phyloP scores from a whole-genome alignment of 2,797 vertebrate species.

The Clarias pachynema region DNA sequence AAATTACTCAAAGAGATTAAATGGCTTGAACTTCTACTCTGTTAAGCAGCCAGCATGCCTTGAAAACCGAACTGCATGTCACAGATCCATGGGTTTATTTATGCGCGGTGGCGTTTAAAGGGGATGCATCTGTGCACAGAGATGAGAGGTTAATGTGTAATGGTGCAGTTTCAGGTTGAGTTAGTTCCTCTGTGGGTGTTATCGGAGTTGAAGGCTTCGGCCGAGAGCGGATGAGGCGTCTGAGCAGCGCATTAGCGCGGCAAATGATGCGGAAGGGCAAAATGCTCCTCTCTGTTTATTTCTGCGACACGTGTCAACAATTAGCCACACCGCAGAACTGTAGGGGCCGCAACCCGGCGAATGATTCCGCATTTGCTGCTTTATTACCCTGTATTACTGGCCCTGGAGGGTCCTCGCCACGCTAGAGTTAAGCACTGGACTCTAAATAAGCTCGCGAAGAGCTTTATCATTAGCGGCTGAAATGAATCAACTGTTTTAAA shows the following conservation, averaged over 20 bases:
- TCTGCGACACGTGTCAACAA: slow-evolving; percentile 59
- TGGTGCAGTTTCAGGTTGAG: slow-evolving; percentile 43
- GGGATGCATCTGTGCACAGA: slow-evolving; percentile 24
- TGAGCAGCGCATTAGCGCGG: slow-evolving; percentile 71
- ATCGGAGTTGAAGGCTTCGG: slow-evolving; percentile 57
- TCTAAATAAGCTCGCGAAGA: slow-evolving; percentile 32
- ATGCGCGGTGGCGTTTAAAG: slow-evolving; percentile 19
- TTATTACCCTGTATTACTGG: slow-evolving; percentile 32
- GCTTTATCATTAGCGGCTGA: slow-evolving; percentile 30
- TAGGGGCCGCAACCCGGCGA: slow-evolving; percentile 60
- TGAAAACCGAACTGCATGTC: slow-evolving; percentile 34
- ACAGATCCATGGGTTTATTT: slow-evolving; percentile 36
- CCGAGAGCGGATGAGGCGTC: slow-evolving; percentile 66
- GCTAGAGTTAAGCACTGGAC: slow-evolving; percentile 9
- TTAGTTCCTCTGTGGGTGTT: slow-evolving; percentile 60
- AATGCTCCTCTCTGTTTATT: slow-evolving; percentile 68
- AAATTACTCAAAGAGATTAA: neutral
- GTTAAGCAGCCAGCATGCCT: slow-evolving; percentile 26
- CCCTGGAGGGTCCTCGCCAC: slow-evolving; percentile 21
- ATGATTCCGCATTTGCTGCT: slow-evolving; percentile 21
- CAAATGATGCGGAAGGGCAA: slow-evolving; percentile 76
- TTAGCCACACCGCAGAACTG: slow-evolving; percentile 59
- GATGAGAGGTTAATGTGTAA: slow-evolving; percentile 49
- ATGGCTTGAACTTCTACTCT: slow-evolving; percentile 15
- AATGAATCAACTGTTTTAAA: slow-evolving; percentile 23